A percentile compares a stretch with the other conserved stretches of the same genome.
Evolutionary conservation across 2,888 invertebrate genomes (phyloP).

Genomic region (Troides oblongomaculatus): DNA sequence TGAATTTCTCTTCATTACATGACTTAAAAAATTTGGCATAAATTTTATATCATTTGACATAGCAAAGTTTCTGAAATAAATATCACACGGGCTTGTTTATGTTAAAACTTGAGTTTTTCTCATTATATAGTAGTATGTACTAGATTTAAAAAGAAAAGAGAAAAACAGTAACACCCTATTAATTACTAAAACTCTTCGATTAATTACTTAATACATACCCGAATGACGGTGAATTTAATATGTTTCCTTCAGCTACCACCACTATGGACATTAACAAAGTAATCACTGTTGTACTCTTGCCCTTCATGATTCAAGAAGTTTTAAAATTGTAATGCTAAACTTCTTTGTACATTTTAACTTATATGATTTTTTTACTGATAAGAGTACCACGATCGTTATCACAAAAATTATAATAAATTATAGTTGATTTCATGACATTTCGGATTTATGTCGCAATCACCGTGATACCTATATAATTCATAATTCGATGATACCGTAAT

Average conservation of each 20-base stretch:
- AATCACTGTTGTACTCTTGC: conserved; percentile 50
- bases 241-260: conserved; percentile 53
- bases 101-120: background rate
- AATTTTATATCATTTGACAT: no score
- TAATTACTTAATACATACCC: conserved; percentile 37
- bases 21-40: no score
- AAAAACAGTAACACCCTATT: background rate
- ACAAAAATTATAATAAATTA: conserved; percentile 13
- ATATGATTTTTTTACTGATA: conserved; percentile 45
- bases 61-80: background rate
- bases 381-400: conserved; percentile 42
- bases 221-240: conserved; percentile 37
- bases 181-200: background rate
- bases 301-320: conserved; percentile 43
- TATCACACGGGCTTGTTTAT: background rate
- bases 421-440: conserved; percentile 16
- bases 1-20: no score
- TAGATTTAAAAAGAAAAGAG: background rate
- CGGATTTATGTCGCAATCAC: conserved; percentile 49
- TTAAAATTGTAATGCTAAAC: conserved; percentile 35
- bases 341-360: conserved; percentile 41
- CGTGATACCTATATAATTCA: conserved; percentile 34
- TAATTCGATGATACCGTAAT: background rate
- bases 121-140: no score
- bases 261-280: conserved; percentile 49